Evolutionary conservation across 2,797 vertebrate genomes (phyloP).

Genomic region (Pangasius macronema): DNA sequence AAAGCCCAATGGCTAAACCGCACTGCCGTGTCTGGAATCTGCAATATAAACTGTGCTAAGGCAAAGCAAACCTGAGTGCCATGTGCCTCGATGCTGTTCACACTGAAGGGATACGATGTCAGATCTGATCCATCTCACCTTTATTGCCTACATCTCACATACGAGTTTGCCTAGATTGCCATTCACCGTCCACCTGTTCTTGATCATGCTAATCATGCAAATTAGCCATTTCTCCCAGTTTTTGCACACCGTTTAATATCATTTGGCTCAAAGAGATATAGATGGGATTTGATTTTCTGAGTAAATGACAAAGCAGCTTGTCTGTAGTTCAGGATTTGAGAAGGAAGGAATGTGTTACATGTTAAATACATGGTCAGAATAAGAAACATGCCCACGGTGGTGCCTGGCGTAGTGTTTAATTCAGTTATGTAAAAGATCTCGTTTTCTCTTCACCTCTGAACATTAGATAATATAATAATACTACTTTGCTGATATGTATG

Average conservation of each 20-base stretch:
- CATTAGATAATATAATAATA: not conserved
- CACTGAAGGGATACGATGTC: not conserved
- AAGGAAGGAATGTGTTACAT: not conserved
- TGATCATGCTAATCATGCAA: slow-evolving; percentile 9
- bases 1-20: slow-evolving; percentile 23
- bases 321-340: not conserved
- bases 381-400: not conserved
- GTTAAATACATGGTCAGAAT: not conserved
- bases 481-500: not conserved
- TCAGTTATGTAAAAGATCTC: not conserved
- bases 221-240: not conserved
- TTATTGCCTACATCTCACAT: not conserved
- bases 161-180: not conserved
- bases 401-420: not conserved
- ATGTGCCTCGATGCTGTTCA: not conserved
- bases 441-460: not conserved
- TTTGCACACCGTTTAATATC: not conserved
- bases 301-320: not conserved
- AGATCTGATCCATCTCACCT: slow-evolving; percentile 8
- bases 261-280: not conserved
- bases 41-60: not conserved
- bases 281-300: not conserved
- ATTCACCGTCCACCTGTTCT: not conserved
- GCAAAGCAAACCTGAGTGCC: not conserved
- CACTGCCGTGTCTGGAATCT: slow-evolving; percentile 18